Base-by-base conservation (phyloP, 2,888 invertebrate species). In the Leptopilina myrica region DNA sequence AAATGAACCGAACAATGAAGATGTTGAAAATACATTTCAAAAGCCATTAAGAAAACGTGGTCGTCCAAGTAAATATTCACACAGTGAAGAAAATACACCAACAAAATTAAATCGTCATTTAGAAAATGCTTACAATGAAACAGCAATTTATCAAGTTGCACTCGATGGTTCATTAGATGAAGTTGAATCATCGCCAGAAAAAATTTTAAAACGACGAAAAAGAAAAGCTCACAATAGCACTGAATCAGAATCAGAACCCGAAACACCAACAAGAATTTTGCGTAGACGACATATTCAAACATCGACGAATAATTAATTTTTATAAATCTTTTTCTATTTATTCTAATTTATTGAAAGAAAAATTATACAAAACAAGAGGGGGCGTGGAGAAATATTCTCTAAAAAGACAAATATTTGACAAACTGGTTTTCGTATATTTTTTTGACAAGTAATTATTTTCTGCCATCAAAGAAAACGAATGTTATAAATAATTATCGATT, bases 151-250 rank as follows among this genome's bases (percentile, higher is more conserved):
- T 73, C 56, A 73, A 56, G 73, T 73, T 9, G 56, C 33, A n/a
- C 56, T 56, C n/a, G 73, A 73, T 56, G 73, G 73, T 56, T 56
- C 33, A 33, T 33, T 73, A 26, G 56, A 56, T 11, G 56, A 73
- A 26, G n/a, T 73, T 73, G 40, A 33, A 56, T 73, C 73, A 15
- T 56, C 73, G 33, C 56, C 73, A 26, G 73, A 56, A 56, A 56
- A 73, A 73, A 4, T 56, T 56, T 73, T 73, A n/a, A 73, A 73
- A 9, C 73, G 73, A n/a, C 53, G 40, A 73, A 73, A 56, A 40
- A 56, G 73, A 33, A 73, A 56, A 14, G n/a, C 33, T 3, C 53
- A 73, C 56, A 33, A n/a, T 40, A 5, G 2, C 56, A 56, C 73
- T 12, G 53, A 53, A 73, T 33, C 53, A 11, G 49, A 46, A 49